Percentiles rank a stretch among this genome's conserved stretches.
These are phyloP conservation scores for Molossus alvarezi DNA, from an alignment of 2,797 vertebrate genomes.

Conservation along the genomic window DNA sequence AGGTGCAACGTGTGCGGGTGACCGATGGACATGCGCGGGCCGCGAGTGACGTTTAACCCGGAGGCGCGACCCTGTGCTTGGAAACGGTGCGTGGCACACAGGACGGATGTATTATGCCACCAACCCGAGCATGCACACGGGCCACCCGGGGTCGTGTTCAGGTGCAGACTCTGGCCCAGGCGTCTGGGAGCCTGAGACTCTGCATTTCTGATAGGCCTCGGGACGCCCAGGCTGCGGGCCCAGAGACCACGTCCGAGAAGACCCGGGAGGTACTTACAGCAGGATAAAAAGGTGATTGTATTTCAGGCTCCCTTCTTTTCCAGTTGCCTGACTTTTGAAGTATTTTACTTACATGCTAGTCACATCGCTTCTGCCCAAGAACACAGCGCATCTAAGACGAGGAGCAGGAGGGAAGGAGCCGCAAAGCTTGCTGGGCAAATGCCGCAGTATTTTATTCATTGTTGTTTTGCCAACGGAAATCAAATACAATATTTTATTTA, in stretches of 20 bases:
- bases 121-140: rapidly evolving
- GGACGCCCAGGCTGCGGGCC: neutral
- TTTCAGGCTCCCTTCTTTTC: constrained; percentile 29
- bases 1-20: neutral
- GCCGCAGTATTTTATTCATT: constrained; percentile 87
- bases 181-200: neutral
- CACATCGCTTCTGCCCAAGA: neutral
- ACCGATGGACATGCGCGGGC: neutral
- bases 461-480: constrained; percentile 88
- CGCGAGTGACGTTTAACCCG: neutral
- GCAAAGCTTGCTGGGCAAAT: constrained; percentile 82
- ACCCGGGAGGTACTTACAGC: neutral
- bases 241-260: neutral
- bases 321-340: neutral
- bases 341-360: constrained; percentile 40
- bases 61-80: neutral
- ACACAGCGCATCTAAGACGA: neutral
- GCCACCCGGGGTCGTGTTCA: neutral
- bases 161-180: neutral
- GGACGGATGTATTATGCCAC: neutral
- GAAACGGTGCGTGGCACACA: neutral
- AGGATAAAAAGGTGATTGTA: neutral
- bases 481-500: constrained; percentile 88
- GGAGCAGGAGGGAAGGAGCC: constrained; percentile 59
- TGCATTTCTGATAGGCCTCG: neutral